Base-by-base conservation (phyloP, 2,797 vertebrate genomes). In the Enteromius trimaculatus region DNA sequence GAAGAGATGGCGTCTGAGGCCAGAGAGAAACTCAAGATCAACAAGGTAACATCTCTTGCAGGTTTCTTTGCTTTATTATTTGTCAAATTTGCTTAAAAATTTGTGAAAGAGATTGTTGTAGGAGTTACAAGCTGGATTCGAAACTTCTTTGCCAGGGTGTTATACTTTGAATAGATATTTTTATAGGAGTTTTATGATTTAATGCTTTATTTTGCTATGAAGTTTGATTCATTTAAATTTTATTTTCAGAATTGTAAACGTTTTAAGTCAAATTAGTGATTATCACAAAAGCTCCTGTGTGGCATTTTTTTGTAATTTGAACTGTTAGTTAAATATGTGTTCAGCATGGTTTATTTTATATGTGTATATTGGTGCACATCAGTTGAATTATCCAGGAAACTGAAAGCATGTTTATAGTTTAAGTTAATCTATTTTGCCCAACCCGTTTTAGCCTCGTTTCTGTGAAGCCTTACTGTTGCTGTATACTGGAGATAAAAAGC, bases 11-110 rank as follows among this genome's bases (percentile, higher is more conserved):
- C 94, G 60, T 91, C 87, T 86, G 97, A 99, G 90, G 95, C 97
- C 42, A 96, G 96, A 85, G 95, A 96, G 74, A 98, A 97, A 89
- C 90, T 98, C 89, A 99, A 99, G 94, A 97, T 99, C 90, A 99
- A 99, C 94, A 99, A 99, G 97, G 98, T 99, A 62, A 78, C 47
- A 65, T 68, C 29, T 10, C 17, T 58, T 2, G 3, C 62, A 17
- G 26, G 4, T 19, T 64, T 53, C 47, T 13, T 26, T 29, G 37
- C 64, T 39, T 17, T 0, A 55, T 42, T 42, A 3, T 53, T 34
- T 34, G 34, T 34, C 34, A 34, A 34, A 34, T 34, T 34, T 34
- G 34, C 34, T 37, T 37, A 6, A 37, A 37, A 37, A 37, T 6
- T 37, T 37, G 34, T 37, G 53, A 8, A 39, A 39, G 1, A 16